phyloP scores from a whole-genome alignment of 2,888 invertebrate species.

The Drosophila mulleri region DNA sequence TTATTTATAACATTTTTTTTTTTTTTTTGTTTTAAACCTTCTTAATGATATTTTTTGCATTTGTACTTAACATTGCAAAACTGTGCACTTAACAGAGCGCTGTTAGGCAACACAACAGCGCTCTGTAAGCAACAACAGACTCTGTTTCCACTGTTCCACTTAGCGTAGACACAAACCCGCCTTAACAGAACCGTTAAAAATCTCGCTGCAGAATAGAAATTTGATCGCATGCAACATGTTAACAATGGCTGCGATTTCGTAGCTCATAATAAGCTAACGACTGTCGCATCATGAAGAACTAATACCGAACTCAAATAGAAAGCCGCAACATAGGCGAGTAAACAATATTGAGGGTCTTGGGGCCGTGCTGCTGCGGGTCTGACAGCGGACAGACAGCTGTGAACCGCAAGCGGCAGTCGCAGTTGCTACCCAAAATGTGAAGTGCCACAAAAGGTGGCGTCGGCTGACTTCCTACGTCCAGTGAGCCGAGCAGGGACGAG shows the following conservation, averaged over 20 bases:
- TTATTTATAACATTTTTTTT: too few species aligned
- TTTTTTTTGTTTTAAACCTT: too few species aligned
- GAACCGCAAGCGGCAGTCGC: constrained; percentile 27
- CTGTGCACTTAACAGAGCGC: background rate
- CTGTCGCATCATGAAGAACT: constrained; percentile 50
- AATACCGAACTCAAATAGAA: constrained; percentile 64
- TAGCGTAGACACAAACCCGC: constrained; percentile 54
- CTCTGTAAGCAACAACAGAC: background rate
- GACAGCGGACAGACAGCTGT: constrained; percentile 35
- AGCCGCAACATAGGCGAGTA: constrained; percentile 32
- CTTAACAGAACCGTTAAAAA: background rate
- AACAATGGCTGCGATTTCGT: background rate
- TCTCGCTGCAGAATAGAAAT: background rate
- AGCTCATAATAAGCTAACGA: constrained; percentile 3
- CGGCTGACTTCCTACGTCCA: constrained; percentile 7
- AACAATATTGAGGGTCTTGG: constrained; percentile 12
- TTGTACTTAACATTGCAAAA: too few species aligned
- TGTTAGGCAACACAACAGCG: background rate
- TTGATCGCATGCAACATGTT: constrained; percentile 50
- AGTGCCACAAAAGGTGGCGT: constrained; percentile 12
- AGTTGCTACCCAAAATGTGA: constrained; percentile 19
- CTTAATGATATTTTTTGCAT: background rate
- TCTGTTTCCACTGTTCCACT: background rate
- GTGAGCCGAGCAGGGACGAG: background rate
- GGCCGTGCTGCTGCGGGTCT: constrained; percentile 15